phyloP scores from a whole-genome alignment of 2,797 vertebrate species.

The Pitangus sulphuratus region DNA sequence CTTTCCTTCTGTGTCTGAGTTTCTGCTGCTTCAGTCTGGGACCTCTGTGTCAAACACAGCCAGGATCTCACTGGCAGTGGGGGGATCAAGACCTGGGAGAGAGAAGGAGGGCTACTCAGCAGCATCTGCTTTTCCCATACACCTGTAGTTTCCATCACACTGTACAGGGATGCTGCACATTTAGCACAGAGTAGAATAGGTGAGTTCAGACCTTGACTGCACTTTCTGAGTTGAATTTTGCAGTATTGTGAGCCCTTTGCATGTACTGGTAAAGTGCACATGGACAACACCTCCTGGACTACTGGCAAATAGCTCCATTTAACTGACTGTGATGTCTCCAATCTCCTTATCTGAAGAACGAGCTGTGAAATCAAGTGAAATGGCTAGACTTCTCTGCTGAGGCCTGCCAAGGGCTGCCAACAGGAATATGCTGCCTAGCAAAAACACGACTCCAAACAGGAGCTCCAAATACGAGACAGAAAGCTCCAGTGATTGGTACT shows the following conservation, averaged over 20 bases:
- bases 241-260: neutral
- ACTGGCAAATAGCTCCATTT: neutral
- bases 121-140: neutral
- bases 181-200: neutral
- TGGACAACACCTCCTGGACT: accelerated
- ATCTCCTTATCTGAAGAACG: neutral
- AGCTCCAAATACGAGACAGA: neutral
- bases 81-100: neutral
- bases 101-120: neutral
- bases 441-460: neutral
- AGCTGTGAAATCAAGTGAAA: neutral
- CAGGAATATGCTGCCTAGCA: neutral
- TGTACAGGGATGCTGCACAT: neutral
- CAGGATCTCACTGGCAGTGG: neutral
- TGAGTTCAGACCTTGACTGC: neutral
- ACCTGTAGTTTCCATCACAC: neutral
- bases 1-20: neutral
- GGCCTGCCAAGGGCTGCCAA: neutral
- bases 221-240: neutral
- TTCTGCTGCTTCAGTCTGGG: neutral
- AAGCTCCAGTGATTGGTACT: neutral
- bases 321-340: neutral
- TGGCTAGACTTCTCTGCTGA: neutral
- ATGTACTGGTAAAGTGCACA: neutral
- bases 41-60: neutral